Conservation (phyloP, 2,797 vertebrate genomes). For the Myioborus miniatus region DNA sequence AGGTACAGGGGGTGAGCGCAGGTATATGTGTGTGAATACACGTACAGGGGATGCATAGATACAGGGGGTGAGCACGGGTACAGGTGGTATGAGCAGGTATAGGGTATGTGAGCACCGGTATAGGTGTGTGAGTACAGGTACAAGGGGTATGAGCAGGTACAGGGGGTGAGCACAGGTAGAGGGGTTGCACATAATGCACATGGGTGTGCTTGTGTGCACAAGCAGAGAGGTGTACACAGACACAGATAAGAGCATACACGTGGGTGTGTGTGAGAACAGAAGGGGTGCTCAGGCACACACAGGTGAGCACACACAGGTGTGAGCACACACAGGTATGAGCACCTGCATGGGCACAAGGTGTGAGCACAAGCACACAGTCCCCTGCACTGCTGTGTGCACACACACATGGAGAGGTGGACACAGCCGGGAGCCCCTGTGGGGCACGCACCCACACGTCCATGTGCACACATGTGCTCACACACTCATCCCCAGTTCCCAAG, state of each 20-base stretch:
- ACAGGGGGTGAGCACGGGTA: background rate
- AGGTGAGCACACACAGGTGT: background rate
- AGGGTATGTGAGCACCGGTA: background rate
- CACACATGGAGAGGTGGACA: rapidly evolving
- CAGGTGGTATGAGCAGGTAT: background rate
- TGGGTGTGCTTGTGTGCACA: background rate
- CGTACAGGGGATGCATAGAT: too few relatives aligned
- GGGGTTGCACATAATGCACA: background rate
- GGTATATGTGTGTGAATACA: background rate
- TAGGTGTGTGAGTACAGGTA: background rate
- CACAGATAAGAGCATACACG: too few relatives aligned
- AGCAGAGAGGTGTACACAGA: background rate
- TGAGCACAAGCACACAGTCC: background rate
- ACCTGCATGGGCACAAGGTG: background rate
- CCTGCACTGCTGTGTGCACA: rapidly evolving
- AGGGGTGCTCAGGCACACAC: background rate
- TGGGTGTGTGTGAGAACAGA: background rate
- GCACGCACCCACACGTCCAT: rapidly evolving
- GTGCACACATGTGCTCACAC: rapidly evolving
- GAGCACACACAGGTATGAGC: background rate
- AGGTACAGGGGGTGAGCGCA: background rate
- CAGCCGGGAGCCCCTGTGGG: rapidly evolving
- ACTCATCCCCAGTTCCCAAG: background rate
- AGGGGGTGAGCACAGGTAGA: background rate
- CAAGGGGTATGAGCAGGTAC: background rate